Percentiles rank a stretch among this genome's conserved stretches.
phyloP scores from a whole-genome alignment of 2,888 invertebrate species.

The Anagyrus pseudococci region DNA sequence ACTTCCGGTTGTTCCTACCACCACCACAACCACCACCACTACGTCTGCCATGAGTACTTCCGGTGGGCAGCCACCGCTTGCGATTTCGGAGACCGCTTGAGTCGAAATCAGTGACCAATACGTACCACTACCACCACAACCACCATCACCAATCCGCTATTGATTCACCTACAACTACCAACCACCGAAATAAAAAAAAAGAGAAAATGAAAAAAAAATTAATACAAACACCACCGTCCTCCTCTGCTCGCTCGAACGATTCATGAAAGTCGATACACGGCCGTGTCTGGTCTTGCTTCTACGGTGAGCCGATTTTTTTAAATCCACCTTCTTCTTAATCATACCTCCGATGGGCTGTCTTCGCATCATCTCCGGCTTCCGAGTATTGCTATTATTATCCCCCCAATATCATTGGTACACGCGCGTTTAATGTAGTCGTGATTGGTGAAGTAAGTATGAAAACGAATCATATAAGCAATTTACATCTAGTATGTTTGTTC shows the following conservation, averaged over 20 bases:
- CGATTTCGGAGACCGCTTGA: slow-evolving; percentile 57
- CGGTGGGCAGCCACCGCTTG: slow-evolving; percentile 50
- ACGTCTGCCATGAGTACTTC: slow-evolving; percentile 59
- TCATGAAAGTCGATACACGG: slow-evolving; percentile 42
- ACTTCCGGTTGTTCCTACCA: slow-evolving; percentile 52
- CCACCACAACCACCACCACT: slow-evolving; percentile 49
- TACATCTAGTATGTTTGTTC: too few relatives aligned
- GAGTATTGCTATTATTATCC: too few relatives aligned
- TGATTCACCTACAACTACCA: slow-evolving; percentile 36
- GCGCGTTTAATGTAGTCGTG: too few relatives aligned
- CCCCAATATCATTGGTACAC: too few relatives aligned
- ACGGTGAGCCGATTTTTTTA: slow-evolving; percentile 52
- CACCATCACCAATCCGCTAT: slow-evolving; percentile 42
- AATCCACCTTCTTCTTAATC: slow-evolving; percentile 34
- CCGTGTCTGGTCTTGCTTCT: slow-evolving; percentile 50
- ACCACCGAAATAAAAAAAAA: slow-evolving; percentile 29
- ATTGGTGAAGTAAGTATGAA: too few relatives aligned
- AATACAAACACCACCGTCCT: slow-evolving; percentile 44
- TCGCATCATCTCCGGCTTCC: slow-evolving; percentile 17
- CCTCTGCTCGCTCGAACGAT: slow-evolving; percentile 48
- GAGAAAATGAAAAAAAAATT: slow-evolving; percentile 18
- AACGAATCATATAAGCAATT: too few relatives aligned
- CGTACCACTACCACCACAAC: slow-evolving; percentile 38
- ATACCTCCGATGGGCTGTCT: slow-evolving; percentile 23
- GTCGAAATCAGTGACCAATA: slow-evolving; percentile 42